These are phyloP conservation scores for Mus spicilegus DNA, from an alignment of 2,113 vertebrate genomes.

Conservation along the genomic window DNA sequence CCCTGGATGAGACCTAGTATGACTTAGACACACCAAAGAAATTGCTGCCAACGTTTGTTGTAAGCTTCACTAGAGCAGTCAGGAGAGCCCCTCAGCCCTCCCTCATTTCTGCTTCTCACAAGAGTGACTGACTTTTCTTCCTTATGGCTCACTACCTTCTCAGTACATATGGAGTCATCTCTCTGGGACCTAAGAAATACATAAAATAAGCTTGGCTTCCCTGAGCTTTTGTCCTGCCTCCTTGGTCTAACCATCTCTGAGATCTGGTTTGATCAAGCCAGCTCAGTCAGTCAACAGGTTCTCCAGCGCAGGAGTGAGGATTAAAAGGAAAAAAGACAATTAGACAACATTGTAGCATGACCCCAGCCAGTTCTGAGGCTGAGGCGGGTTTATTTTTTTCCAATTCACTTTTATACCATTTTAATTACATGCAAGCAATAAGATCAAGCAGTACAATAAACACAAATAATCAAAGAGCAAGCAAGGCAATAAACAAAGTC, in stretches of 20 bases:
- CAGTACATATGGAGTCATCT: not conserved
- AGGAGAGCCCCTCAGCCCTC: not conserved
- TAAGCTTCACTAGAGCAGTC: too few relatives aligned
- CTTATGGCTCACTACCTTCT: not conserved
- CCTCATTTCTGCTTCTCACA: not conserved
- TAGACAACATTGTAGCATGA: too few relatives aligned
- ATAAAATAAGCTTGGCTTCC: not conserved
- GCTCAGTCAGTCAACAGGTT: too few relatives aligned
- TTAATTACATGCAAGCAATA: too few relatives aligned
- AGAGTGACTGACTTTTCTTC: not conserved
- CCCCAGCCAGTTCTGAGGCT: too few relatives aligned
- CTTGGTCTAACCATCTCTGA: not conserved
- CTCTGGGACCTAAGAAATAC: not conserved
- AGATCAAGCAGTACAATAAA: too few relatives aligned
- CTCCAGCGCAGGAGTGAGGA: too few relatives aligned
- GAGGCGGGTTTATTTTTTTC: too few relatives aligned
- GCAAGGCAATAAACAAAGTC: too few relatives aligned
- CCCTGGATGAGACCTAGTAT: not conserved
- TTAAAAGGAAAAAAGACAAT: too few relatives aligned
- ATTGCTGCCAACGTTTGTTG: not conserved
- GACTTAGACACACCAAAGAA: not conserved
- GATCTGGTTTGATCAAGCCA: not conserved
- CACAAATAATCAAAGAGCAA: too few relatives aligned
- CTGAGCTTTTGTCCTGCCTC: not conserved
- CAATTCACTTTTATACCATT: too few relatives aligned